These are phyloP conservation scores for Drosophila novamexicana DNA, from an alignment of 1,140 invertebrate genomes.

Conservation along the genomic window DNA sequence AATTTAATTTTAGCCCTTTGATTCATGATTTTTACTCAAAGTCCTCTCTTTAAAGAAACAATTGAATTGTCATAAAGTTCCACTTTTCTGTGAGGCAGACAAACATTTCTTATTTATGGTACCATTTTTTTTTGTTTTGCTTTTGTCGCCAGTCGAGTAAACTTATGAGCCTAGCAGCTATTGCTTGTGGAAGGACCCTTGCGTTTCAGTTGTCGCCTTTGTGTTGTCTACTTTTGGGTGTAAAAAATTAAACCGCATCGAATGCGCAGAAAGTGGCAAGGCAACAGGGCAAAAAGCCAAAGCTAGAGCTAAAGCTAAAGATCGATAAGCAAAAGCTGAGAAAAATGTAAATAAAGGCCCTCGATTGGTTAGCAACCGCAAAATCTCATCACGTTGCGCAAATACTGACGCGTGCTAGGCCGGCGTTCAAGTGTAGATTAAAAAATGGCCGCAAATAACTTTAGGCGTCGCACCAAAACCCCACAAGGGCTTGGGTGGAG, in stretches of 20 bases:
- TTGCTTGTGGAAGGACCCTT: slow-evolving; percentile 12
- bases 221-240: slow-evolving; percentile 22
- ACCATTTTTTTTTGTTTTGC: slow-evolving; percentile 18
- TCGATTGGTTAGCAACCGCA: slow-evolving; percentile 54
- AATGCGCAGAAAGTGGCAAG: slow-evolving; percentile 7
- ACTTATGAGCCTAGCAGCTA: slow-evolving; percentile 24
- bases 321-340: slow-evolving; percentile 61
- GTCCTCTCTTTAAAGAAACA: no score
- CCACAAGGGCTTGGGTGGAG: slow-evolving; percentile 1
- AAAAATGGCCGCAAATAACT: slow-evolving; percentile 79
- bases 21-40: no score
- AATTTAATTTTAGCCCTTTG: no score
- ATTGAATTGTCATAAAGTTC: neutral
- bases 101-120: slow-evolving; percentile 28
- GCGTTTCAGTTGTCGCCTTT: slow-evolving; percentile 5
- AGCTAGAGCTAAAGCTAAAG: slow-evolving; percentile 51
- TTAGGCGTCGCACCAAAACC: slow-evolving; percentile 33
- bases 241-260: slow-evolving; percentile 28
- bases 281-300: slow-evolving; percentile 15
- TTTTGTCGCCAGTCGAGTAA: slow-evolving; percentile 14
- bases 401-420: slow-evolving; percentile 70
- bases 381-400: slow-evolving; percentile 82
- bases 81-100: slow-evolving; percentile 2
- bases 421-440: slow-evolving; percentile 78
- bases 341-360: slow-evolving; percentile 75